Percentiles rank a stretch among this genome's conserved stretches.
phyloP scores from a whole-genome alignment of 2,113 vertebrate genomes.

The Rhinogobius similis region DNA sequence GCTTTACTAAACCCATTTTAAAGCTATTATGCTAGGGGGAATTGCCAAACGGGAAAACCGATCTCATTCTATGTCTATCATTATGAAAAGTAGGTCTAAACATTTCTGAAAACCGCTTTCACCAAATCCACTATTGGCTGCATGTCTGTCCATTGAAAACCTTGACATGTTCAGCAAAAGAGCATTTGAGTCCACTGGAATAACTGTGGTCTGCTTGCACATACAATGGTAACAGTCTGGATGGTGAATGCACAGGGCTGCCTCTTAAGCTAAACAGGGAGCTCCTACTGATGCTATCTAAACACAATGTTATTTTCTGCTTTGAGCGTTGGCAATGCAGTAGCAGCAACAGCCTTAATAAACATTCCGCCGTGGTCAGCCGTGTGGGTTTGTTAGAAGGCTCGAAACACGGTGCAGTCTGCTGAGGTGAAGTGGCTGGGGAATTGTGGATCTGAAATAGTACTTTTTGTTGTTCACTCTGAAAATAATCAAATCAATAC shows the following conservation, averaged over 20 bases:
- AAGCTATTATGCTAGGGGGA: not conserved
- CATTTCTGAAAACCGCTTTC: not conserved
- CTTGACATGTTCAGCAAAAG: not conserved
- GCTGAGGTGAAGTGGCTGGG: conserved; percentile 11
- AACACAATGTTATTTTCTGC: conserved; percentile 34
- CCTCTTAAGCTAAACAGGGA: not conserved
- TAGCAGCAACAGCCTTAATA: conserved; percentile 10
- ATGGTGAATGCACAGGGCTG: conserved; percentile 6
- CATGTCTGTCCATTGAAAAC: not conserved
- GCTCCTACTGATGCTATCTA: conserved; percentile 42
- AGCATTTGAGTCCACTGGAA: not conserved
- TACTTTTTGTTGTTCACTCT: not conserved
- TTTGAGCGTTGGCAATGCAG: not conserved
- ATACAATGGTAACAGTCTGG: not conserved
- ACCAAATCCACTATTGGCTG: not conserved
- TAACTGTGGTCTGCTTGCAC: not conserved
- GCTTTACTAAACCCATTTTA: not conserved
- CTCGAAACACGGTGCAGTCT: conserved; percentile 6
- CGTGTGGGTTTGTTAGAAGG: not conserved
- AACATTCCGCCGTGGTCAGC: conserved; percentile 7
- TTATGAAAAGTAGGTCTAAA: not conserved
- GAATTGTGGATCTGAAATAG: not conserved
- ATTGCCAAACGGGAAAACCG: not conserved
- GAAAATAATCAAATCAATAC: too few relatives aligned
- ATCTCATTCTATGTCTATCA: not conserved